These are phyloP conservation scores for Tromatobia lineatoria DNA, from an alignment of 2,888 invertebrate species.

Conservation along the genomic window DNA sequence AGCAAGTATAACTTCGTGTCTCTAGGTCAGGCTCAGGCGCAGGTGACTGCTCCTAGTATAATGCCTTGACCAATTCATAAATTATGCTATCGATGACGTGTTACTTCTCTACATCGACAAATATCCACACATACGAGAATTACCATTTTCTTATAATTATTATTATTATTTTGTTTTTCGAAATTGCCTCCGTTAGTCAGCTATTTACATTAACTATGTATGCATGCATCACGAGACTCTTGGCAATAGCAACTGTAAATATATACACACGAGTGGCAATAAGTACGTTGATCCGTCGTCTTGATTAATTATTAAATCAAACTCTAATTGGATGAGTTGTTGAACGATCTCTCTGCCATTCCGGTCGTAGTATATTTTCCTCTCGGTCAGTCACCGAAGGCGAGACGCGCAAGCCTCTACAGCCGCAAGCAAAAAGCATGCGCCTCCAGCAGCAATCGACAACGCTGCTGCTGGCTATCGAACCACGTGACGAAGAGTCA, in stretches of 20 bases:
- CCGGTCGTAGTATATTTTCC: slow-evolving; percentile 3
- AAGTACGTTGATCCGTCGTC: slow-evolving; percentile 50
- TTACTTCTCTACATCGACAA: background rate
- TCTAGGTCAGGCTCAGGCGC: slow-evolving; percentile 57
- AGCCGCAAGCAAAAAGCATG: slow-evolving; percentile 23
- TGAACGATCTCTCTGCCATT: slow-evolving; percentile 24
- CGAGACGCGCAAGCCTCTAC: background rate
- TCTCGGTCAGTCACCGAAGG: slow-evolving; percentile 62
- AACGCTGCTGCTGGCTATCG: background rate
- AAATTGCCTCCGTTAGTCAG: background rate
- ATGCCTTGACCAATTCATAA: slow-evolving; percentile 68
- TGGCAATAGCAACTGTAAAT: background rate
- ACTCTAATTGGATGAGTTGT: slow-evolving; percentile 55
- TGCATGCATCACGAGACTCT: background rate
- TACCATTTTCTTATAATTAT: background rate
- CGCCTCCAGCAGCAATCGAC: background rate
- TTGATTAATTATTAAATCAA: slow-evolving; percentile 49
- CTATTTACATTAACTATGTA: background rate
- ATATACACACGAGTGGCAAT: background rate
- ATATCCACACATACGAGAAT: slow-evolving; percentile 16
- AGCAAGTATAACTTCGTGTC: slow-evolving; percentile 24
- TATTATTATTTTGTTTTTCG: slow-evolving; percentile 13
- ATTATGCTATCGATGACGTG: slow-evolving; percentile 32
- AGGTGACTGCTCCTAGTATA: slow-evolving; percentile 63
- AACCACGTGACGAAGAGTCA: background rate